Conservation (phyloP, 37 sponge, comb jelly and placozoan species). For the Ephydatia muelleri region DNA sequence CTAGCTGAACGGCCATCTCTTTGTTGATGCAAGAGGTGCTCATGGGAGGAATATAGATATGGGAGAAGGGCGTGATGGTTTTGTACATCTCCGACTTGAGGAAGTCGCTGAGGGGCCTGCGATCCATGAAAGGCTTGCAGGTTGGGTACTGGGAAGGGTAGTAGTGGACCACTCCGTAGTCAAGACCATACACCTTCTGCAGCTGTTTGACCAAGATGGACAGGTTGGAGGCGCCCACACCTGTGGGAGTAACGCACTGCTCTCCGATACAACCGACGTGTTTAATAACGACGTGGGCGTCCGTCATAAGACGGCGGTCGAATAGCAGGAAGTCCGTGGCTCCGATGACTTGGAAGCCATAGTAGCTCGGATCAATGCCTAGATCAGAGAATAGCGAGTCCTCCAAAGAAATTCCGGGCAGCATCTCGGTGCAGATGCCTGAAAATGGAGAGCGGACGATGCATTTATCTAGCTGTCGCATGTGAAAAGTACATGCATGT, state of each 20-base stretch:
- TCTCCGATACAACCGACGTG: conserved; percentile 26
- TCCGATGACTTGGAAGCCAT: conserved; percentile 10
- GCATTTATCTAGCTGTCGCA: no score
- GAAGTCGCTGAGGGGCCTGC: background rate
- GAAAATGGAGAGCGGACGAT: no score
- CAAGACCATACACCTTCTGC: conserved; percentile 13
- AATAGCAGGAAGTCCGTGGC: conserved; percentile 16
- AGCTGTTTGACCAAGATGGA: background rate
- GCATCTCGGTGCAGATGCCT: conserved; percentile 9
- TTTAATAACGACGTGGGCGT: conserved; percentile 8
- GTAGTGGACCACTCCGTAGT: conserved; percentile 9
- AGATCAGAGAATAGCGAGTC: conserved; percentile 21
- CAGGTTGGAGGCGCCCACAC: background rate
- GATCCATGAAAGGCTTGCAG: conserved; percentile 3
- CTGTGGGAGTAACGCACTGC: background rate
- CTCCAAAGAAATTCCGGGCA: conserved; percentile 20
- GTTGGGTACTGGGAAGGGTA: background rate
- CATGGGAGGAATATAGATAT: background rate
- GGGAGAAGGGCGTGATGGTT: background rate
- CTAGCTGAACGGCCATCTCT: background rate
- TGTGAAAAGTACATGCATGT: no score
- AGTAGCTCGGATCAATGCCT: conserved; percentile 21
- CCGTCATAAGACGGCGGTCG: background rate
- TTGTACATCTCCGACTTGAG: background rate
- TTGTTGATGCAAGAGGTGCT: background rate